Evolutionary conservation across 1,140 invertebrate genomes (phyloP), one percentile per base, ranked within the genome.

Genomic region (Drosophila aff.): DNA sequence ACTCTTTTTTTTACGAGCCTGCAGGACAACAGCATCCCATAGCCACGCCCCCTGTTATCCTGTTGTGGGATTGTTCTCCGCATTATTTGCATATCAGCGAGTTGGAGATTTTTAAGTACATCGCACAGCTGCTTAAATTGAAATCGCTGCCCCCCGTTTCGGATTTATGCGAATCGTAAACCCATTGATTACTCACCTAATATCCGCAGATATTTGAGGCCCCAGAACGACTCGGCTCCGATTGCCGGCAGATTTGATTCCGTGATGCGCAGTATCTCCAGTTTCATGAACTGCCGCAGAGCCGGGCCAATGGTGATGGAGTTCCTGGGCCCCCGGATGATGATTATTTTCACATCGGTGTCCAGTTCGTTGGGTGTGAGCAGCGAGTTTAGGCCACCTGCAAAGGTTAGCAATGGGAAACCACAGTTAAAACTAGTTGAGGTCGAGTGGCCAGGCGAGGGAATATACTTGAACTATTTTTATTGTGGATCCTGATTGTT

Each of bases 171-270:
- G 36, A 21, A 18, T 57, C 71, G 85, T 81, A 86, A 79, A 76
- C 13, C 55, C 71, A 82, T 82, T 86, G 76, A 80, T 75, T 81
- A 92, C 91, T 92, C 77, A 93, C 92, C 92, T 43, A 97, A 93
- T 33, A 95, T 92, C 69, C 94, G 94, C 33, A 97, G 93, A 63
- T 95, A 95, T 60, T 94, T 94, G 3, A 97, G 94, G 3, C 96
- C 96, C 95, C 95, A 97, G 91, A 97, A 97, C 11, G 96, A 96
- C 82, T 96, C 95, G 64, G 95, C 94, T 0, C 97, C 96, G 64
- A 97, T 96, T 15, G 96, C 96, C 1, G 96, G 96, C 7, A 97
- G 93, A 82, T 96, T 96, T 2, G 96, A 97, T 66, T 95, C 94
- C 3, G 95, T 95, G 43, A 97, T 96, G 79, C 96, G 95, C 3